Conservation (phyloP, 1,140 invertebrate genomes). For the Bombus polaris region DNA sequence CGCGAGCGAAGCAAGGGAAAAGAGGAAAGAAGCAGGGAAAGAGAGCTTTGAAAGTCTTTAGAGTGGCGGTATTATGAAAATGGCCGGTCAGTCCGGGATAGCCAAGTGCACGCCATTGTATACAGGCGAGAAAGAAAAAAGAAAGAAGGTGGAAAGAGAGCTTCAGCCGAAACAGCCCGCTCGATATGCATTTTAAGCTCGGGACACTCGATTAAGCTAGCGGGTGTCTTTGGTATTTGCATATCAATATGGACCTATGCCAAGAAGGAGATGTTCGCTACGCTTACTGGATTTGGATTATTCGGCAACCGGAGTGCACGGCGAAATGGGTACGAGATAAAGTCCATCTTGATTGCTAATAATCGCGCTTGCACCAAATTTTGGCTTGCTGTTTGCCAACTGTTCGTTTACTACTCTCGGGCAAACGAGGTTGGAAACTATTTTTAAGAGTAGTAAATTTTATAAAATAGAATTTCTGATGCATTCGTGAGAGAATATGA, state of each 20-base stretch:
- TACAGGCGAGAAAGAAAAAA: not conserved
- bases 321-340: not conserved
- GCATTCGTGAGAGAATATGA: too few relatives aligned
- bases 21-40: conserved; percentile 12
- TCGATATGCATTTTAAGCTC: conserved; percentile 64
- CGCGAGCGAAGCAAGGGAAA: conserved; percentile 30
- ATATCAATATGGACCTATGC: conserved; percentile 72
- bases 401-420: not conserved
- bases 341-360: not conserved
- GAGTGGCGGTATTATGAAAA: conserved; percentile 66
- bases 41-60: conserved; percentile 67
- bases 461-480: too few relatives aligned
- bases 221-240: conserved; percentile 72
- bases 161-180: conserved; percentile 31
- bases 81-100: conserved; percentile 37
- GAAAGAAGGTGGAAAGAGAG: not conserved
- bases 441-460: too few relatives aligned
- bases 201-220: conserved; percentile 76
- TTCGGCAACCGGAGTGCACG: not conserved
- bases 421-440: not conserved
- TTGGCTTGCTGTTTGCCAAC: not conserved
- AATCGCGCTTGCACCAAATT: not conserved
- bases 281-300: conserved; percentile 41
- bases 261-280: conserved; percentile 50
- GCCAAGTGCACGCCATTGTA: conserved; percentile 23